A percentile compares a stretch with the other conserved stretches of the same genome.
phyloP scores from a whole-genome alignment of 1,140 invertebrate genomes.

The Drosophila tristis region DNA sequence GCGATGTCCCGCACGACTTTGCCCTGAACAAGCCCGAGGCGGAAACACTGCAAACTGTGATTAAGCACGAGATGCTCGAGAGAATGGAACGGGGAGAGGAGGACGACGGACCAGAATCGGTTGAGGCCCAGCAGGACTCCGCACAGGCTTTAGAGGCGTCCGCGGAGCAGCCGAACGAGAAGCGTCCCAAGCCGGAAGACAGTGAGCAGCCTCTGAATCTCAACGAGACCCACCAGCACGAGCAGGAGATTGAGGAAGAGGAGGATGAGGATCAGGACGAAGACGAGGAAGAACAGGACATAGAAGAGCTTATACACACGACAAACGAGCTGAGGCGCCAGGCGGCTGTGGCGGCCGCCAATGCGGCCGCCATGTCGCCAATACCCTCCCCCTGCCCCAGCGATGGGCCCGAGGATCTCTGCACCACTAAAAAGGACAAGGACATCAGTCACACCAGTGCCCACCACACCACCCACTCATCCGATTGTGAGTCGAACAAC shows the following conservation, averaged over 20 bases:
- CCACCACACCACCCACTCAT: constrained; percentile 18
- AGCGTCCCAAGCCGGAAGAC: constrained; percentile 13
- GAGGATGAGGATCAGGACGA: constrained; percentile 54
- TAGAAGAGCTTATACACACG: constrained; percentile 80
- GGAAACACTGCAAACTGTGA: constrained; percentile 74
- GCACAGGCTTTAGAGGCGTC: constrained; percentile 18
- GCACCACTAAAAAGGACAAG: constrained; percentile 84
- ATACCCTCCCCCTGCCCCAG: constrained; percentile 56
- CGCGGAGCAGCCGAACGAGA: constrained; percentile 11
- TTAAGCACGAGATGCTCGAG: constrained; percentile 72
- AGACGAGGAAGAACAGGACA: constrained; percentile 76
- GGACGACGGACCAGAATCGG: constrained; percentile 15
- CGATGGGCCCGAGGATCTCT: constrained; percentile 85
- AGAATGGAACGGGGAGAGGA: constrained; percentile 49
- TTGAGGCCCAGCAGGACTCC: constrained; percentile 26
- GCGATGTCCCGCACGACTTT: constrained; percentile 87
- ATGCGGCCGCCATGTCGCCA: constrained; percentile 69
- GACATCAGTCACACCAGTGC: constrained; percentile 23
- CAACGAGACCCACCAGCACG: constrained; percentile 21
- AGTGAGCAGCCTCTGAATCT: constrained; percentile 2
- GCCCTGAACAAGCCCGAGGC: constrained; percentile 58
- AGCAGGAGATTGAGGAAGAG: constrained; percentile 40
- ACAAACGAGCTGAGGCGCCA: constrained; percentile 77
- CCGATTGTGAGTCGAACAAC: constrained; percentile 57
- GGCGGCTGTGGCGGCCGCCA: constrained; percentile 63